Conservation (phyloP, 1,140 invertebrate species). For the Polypedilum vanderplanki region DNA sequence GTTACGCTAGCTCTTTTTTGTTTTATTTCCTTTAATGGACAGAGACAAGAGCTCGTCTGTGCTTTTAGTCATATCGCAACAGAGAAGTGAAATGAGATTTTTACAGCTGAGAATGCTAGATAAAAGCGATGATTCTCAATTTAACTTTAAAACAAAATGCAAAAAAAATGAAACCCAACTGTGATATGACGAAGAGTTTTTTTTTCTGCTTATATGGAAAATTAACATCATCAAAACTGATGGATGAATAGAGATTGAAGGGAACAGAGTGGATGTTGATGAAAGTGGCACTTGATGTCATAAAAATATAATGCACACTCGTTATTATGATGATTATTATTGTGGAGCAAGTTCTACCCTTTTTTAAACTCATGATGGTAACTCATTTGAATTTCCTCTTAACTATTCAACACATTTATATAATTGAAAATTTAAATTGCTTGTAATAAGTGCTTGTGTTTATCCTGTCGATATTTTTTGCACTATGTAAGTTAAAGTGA, state of each 20-base stretch:
- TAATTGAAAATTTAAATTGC: constrained; percentile 14
- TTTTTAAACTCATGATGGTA: not conserved
- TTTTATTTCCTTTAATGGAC: too few relatives aligned
- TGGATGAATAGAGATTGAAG: not conserved
- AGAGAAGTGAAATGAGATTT: too few relatives aligned
- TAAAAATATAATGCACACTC: constrained; percentile 26
- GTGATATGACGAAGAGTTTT: too few relatives aligned
- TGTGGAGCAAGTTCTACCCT: not conserved
- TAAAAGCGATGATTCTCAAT: too few relatives aligned
- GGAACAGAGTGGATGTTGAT: not conserved
- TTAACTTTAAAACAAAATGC: too few relatives aligned
- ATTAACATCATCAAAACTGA: not conserved
- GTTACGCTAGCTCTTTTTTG: too few relatives aligned
- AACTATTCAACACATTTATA: not conserved
- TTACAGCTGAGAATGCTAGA: too few relatives aligned
- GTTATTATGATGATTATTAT: constrained; percentile 20
- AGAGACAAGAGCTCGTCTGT: too few relatives aligned
- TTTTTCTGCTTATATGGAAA: not conserved
- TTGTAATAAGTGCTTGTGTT: not conserved
- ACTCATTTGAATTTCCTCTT: constrained; percentile 12
- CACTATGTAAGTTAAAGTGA: too few relatives aligned
- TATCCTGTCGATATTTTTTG: not conserved
- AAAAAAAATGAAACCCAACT: too few relatives aligned
- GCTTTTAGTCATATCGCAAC: too few relatives aligned
- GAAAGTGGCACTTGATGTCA: constrained; percentile 22